Percentiles rank a stretch among this genome's conserved stretches.
phyloP scores from a whole-genome alignment of 2,797 vertebrate genomes.

The Myotis vivesi region DNA sequence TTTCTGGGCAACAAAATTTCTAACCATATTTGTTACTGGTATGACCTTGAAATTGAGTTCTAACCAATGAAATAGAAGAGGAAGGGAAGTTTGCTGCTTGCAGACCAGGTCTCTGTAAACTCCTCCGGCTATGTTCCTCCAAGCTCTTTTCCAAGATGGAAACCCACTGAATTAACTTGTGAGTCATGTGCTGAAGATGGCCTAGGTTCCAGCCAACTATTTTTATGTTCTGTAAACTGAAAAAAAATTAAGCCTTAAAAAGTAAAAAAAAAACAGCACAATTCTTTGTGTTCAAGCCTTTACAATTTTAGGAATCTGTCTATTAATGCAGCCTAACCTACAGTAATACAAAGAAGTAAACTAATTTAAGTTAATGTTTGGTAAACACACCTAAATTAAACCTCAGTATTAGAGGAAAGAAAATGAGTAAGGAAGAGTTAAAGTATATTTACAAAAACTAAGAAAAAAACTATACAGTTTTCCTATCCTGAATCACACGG shows the following conservation, averaged over 20 bases:
- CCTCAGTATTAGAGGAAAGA: neutral
- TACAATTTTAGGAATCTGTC: neutral
- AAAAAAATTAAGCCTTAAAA: neutral
- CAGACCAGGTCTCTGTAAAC: neutral
- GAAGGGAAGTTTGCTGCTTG: neutral
- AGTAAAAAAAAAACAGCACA: neutral
- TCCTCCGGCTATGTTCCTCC: accelerated
- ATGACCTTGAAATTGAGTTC: neutral
- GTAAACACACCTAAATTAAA: neutral
- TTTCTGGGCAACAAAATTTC: neutral
- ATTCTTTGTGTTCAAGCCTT: neutral
- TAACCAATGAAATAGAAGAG: neutral
- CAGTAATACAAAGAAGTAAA: neutral
- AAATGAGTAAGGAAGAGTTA: neutral
- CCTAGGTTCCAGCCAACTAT: neutral
- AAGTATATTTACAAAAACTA: neutral
- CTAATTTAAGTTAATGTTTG: neutral
- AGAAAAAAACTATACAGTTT: neutral
- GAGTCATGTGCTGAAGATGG: neutral
- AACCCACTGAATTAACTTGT: neutral
- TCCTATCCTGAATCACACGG: neutral
- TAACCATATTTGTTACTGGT: neutral
- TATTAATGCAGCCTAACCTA: neutral
- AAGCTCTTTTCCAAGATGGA: neutral
- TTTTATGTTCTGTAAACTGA: neutral